phyloP scores from a whole-genome alignment of 2,113 vertebrate species.

The Oryzias celebensis region DNA sequence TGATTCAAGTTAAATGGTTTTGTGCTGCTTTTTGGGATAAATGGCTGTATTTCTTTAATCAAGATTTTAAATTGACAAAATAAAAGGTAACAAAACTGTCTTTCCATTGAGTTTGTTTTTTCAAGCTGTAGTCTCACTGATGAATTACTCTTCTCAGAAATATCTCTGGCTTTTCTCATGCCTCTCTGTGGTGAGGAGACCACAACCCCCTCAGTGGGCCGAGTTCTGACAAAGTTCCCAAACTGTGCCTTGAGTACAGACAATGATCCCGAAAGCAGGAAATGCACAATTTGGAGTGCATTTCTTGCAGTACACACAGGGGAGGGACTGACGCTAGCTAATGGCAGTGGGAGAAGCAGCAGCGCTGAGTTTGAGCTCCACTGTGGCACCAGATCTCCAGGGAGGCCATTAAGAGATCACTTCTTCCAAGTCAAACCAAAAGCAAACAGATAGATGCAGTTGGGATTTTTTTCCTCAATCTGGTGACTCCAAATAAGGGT shows the following conservation, averaged over 20 bases:
- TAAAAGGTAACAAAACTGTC: slow-evolving; percentile 11
- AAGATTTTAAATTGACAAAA: background rate
- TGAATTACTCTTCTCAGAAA: slow-evolving; percentile 22
- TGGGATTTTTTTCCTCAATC: slow-evolving; percentile 4
- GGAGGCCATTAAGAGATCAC: slow-evolving; percentile 41
- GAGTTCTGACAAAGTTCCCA: slow-evolving; percentile 9
- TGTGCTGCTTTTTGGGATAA: no score
- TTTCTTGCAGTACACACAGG: slow-evolving; percentile 17
- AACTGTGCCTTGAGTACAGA: background rate
- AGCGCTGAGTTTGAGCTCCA: slow-evolving; percentile 9
- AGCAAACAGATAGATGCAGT: slow-evolving; percentile 31
- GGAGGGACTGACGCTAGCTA: slow-evolving; percentile 23
- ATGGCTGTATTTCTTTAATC: no score
- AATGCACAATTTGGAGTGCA: slow-evolving; percentile 6
- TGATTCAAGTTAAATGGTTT: no score
- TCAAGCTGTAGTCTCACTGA: slow-evolving; percentile 12
- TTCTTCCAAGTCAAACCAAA: slow-evolving; percentile 20
- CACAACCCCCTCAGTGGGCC: background rate
- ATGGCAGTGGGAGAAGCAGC: slow-evolving; percentile 26
- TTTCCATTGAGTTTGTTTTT: background rate
- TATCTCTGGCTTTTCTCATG: slow-evolving; percentile 21
- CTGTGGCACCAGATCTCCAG: slow-evolving; percentile 16
- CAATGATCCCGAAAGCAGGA: slow-evolving; percentile 16
- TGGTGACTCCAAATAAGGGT: slow-evolving; percentile 6
- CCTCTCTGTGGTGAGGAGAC: slow-evolving; percentile 2